Evolutionary conservation across 2,888 invertebrate genomes (phyloP), one percentile per base, ranked within the genome.

Genomic region (Lycophotia porphyrea): DNA sequence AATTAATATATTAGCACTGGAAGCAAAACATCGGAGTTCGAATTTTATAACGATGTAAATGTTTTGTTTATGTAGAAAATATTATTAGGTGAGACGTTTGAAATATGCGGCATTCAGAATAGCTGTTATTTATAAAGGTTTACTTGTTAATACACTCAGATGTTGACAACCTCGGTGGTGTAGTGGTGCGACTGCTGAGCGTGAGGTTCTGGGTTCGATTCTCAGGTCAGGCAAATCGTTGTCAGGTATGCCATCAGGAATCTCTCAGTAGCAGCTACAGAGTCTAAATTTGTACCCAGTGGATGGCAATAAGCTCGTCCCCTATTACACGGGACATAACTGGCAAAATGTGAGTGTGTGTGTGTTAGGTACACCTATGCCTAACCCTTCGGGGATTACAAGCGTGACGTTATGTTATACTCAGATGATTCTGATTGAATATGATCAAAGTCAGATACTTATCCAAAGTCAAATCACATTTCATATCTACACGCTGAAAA

Each of bases 1-100:
- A 65, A 83, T 82, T 74, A 81, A 86, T 79, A 64, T 84, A 79
- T 76, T 76, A 49, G 71, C 68, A 47, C 77, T 75, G 72, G 76
- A 82, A 76, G 47, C 68, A 70, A 78, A 84, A 84, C 78, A 85
- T 49, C 52, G 52, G 2, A 31, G 52, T 63, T 65, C 21, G 8
- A 49, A 63, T 73, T 70, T 82, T 72, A 72, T 78, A 80, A 71
- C 55, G 52, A 64, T 68, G 58, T 74, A 52, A 74, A 76, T 71
- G 73, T 67, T 82, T 76, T 79, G 86, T 86, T 86, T 80, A 63
- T 75, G 66, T 42, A 58, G 47, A 64, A 65, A 64, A 69, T 77
- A 79, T 72, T 81, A 78, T 65, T 79, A 65, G 55, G 49, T 71
- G 55, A 66, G 63, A 18, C 47, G 55, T 61, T 58, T 31, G n/a